These are phyloP conservation scores for Dinocampus coccinellae DNA, from an alignment of 2,888 invertebrate genomes.

Conservation along the genomic window DNA sequence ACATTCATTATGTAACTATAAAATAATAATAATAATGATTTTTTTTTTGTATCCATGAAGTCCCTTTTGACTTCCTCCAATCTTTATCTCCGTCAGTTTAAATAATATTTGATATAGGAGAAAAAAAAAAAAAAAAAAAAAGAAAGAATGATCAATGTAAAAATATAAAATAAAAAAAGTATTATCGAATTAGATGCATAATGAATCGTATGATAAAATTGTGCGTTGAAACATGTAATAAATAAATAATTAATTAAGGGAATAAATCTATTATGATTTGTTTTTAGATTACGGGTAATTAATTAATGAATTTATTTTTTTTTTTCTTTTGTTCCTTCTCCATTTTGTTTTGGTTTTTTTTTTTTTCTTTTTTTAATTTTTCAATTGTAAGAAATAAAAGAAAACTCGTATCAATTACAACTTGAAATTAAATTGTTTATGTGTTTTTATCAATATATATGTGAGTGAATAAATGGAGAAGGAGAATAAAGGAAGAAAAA, in stretches of 20 bases:
- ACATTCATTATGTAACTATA: not conserved
- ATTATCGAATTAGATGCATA: not conserved
- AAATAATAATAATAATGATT: too few species aligned
- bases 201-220: not conserved
- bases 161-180: too few species aligned
- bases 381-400: not conserved
- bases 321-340: too few species aligned
- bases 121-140: too few species aligned
- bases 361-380: not conserved
- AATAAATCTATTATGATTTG: not conserved
- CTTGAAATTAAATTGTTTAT: not conserved
- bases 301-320: not conserved
- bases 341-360: too few species aligned
- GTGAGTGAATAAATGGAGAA: not conserved
- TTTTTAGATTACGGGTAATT: not conserved
- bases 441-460: not conserved
- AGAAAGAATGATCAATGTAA: too few species aligned
- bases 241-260: not conserved
- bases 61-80: slow-evolving; percentile 37
- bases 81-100: not conserved
- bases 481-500: too few species aligned
- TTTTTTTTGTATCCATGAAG: slow-evolving; percentile 17
- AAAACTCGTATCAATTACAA: not conserved
- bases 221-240: not conserved
- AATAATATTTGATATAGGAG: slow-evolving; percentile 2